These are phyloP conservation scores for Erpornis zantholeuca DNA, from an alignment of 2,113 vertebrate genomes.

Conservation along the genomic window DNA sequence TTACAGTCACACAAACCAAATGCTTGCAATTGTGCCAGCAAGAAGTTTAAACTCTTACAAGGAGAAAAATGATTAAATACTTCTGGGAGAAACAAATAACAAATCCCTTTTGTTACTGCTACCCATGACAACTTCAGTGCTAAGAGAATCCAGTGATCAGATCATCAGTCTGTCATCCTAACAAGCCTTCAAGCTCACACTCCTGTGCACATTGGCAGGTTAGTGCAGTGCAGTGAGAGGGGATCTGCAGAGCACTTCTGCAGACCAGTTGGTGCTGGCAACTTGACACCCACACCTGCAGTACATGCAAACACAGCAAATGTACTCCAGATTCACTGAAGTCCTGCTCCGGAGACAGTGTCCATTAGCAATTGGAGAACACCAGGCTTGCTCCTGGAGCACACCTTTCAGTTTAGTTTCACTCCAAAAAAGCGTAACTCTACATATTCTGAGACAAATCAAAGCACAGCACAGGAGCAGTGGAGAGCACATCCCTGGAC, in stretches of 20 bases:
- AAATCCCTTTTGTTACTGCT: neutral
- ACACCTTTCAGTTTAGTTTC: neutral
- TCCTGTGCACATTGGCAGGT: neutral
- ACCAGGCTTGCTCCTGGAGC: neutral
- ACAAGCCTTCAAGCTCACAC: neutral
- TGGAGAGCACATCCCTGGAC: neutral
- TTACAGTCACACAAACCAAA: neutral
- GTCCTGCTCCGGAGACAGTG: neutral
- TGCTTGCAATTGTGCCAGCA: neutral
- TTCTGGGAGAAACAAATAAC: neutral
- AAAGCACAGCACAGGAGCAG: neutral
- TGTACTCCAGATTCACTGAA: neutral
- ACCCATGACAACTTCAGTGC: neutral
- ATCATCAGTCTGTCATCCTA: neutral
- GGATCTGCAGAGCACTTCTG: neutral
- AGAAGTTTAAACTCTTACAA: neutral
- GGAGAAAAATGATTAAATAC: neutral
- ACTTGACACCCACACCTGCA: neutral
- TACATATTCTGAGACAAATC: neutral
- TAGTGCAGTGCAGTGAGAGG: accelerated
- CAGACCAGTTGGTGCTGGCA: neutral
- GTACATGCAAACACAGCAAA: neutral
- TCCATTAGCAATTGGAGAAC: neutral
- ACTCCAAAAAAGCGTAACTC: neutral
- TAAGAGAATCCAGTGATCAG: neutral